phyloP scores from a whole-genome alignment of 2,888 invertebrate genomes.

The Arenicola marina region DNA sequence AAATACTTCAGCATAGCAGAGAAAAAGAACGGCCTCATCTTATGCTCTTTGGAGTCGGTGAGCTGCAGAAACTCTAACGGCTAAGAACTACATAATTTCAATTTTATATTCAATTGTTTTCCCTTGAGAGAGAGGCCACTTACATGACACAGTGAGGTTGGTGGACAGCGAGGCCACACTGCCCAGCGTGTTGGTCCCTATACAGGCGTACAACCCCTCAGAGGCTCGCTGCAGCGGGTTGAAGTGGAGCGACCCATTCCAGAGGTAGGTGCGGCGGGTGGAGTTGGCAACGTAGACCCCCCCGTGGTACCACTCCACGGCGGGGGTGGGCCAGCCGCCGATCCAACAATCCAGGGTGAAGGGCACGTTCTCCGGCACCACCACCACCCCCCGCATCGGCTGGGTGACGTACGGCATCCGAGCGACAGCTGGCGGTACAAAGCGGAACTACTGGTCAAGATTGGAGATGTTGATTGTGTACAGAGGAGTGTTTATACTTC shows the following conservation, averaged over 20 bases:
- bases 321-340: conserved; percentile 41
- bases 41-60: too few relatives aligned
- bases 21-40: too few relatives aligned
- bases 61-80: too few relatives aligned
- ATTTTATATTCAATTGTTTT: too few relatives aligned
- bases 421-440: too few relatives aligned
- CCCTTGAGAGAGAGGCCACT: too few relatives aligned
- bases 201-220: conserved; percentile 44
- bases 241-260: conserved; percentile 43
- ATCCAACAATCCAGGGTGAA: conserved; percentile 42
- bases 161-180: conserved; percentile 32
- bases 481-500: too few relatives aligned
- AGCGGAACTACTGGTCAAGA: too few relatives aligned
- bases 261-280: conserved; percentile 21
- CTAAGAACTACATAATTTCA: too few relatives aligned
- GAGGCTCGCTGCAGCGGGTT: conserved; percentile 27
- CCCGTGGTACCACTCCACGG: conserved; percentile 41
- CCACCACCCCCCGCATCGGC: conserved; percentile 33
- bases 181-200: conserved; percentile 42
- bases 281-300: conserved; percentile 28
- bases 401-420: conserved; percentile 14
- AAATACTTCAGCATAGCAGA: too few relatives aligned
- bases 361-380: conserved; percentile 34
- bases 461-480: too few relatives aligned
- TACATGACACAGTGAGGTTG: conserved; percentile 44